A percentile compares a stretch with the other conserved stretches of the same genome.
Conservation (phyloP, 1,140 invertebrate genomes). For the Aethina tumida region DNA sequence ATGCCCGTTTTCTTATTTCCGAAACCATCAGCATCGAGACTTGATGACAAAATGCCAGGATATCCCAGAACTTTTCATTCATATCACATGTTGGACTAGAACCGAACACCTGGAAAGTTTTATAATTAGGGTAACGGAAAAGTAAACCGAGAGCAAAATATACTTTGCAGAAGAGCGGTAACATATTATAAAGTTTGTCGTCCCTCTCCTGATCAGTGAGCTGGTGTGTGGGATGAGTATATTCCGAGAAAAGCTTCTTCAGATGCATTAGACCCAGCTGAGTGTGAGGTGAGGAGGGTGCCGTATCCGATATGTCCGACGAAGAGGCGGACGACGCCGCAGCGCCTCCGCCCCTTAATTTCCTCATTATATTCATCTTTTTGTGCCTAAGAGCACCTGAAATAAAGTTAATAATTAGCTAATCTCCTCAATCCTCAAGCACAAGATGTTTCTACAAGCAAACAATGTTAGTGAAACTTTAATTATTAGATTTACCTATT, state of each 20-base stretch:
- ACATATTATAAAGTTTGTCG: slow-evolving; percentile 94
- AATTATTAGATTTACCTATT: too few species aligned
- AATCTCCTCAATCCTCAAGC: too few species aligned
- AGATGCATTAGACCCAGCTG: slow-evolving; percentile 90
- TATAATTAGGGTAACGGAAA: background rate
- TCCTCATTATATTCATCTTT: slow-evolving; percentile 76
- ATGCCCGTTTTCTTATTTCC: slow-evolving; percentile 85
- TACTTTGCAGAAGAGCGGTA: slow-evolving; percentile 97
- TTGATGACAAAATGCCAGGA: slow-evolving; percentile 85
- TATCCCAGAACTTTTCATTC: slow-evolving; percentile 92
- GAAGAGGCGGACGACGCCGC: slow-evolving; percentile 39
- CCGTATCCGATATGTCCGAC: slow-evolving; percentile 40
- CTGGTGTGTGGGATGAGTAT: slow-evolving; percentile 74
- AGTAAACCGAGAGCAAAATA: too few species aligned
- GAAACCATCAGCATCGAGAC: slow-evolving; percentile 92
- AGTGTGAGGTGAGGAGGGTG: slow-evolving; percentile 61
- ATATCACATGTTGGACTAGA: slow-evolving; percentile 82
- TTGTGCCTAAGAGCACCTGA: slow-evolving; percentile 12
- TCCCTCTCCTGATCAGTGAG: slow-evolving; percentile 77
- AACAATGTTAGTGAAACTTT: too few species aligned
- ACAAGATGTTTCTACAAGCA: too few species aligned
- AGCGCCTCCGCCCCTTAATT: slow-evolving; percentile 55
- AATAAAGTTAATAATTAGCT: too few species aligned
- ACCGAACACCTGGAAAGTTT: slow-evolving; percentile 67
- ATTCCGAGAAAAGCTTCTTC: slow-evolving; percentile 92